Evolutionary conservation across 2,797 vertebrate genomes (phyloP).

Genomic region (Buphagus erythrorhynchus): DNA sequence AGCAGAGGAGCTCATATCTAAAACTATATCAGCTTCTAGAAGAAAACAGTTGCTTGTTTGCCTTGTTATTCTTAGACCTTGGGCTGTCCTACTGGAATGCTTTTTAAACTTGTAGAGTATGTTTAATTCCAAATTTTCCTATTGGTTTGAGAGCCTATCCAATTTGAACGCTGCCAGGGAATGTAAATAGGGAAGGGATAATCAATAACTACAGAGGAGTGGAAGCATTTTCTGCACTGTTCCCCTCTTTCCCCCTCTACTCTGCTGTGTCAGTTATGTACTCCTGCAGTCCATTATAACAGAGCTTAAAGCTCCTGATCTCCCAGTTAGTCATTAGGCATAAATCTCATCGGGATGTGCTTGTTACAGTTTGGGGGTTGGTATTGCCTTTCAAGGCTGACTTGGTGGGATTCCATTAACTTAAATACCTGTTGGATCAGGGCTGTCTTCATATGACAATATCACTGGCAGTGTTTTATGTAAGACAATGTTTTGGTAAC

Average conservation of each 20-base stretch:
- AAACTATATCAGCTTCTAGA: not conserved
- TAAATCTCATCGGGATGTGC: not conserved
- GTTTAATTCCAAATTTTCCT: not conserved
- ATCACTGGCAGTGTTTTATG: not conserved
- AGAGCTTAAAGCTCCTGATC: not conserved
- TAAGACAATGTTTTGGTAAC: not conserved
- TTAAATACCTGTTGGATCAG: not conserved
- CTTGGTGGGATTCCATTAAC: not conserved
- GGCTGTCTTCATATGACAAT: not conserved
- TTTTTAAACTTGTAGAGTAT: not conserved
- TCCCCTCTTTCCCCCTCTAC: fast-evolving
- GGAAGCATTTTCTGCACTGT: not conserved
- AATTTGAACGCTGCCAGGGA: not conserved
- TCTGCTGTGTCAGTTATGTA: not conserved
- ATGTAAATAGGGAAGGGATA: not conserved
- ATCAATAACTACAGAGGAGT: not conserved
- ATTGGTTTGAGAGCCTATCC: not conserved
- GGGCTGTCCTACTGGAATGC: not conserved
- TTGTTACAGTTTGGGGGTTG: not conserved
- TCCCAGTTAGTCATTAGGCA: not conserved
- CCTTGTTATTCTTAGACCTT: not conserved
- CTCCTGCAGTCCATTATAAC: not conserved
- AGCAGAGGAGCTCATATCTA: not conserved
- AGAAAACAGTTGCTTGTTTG: not conserved
- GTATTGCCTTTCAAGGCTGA: not conserved